Percentiles rank a stretch among this genome's conserved stretches.
phyloP scores from a whole-genome alignment of 2,888 invertebrate species.

The Flexamia atlantica region DNA sequence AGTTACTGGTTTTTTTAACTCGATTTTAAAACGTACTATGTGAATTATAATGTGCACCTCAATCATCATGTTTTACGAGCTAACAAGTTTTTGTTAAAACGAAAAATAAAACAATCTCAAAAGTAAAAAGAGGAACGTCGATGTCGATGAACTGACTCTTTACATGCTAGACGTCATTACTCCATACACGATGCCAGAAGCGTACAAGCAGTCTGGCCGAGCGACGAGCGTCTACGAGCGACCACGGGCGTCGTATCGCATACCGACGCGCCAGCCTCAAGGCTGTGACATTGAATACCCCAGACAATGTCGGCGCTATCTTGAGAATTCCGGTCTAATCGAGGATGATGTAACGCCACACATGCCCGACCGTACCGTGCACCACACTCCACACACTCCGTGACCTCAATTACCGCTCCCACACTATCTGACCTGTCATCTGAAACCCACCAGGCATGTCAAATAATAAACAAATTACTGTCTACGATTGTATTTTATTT shows the following conservation, averaged over 20 bases:
- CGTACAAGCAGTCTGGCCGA: neutral
- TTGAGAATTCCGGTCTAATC: conserved; percentile 31
- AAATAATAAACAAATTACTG: too few species aligned
- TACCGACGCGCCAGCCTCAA: neutral
- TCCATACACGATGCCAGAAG: neutral
- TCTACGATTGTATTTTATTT: too few species aligned
- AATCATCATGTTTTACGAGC: too few species aligned
- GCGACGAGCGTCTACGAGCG: neutral
- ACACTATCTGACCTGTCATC: neutral
- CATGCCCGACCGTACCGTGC: neutral
- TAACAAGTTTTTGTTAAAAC: too few species aligned
- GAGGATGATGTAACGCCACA: conserved; percentile 2
- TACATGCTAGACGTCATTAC: neutral
- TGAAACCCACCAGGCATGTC: neutral
- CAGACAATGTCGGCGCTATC: conserved; percentile 22
- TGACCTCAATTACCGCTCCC: neutral
- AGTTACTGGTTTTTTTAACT: too few species aligned
- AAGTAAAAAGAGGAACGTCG: too few species aligned
- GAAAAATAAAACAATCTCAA: too few species aligned
- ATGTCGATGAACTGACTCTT: neutral
- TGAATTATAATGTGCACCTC: too few species aligned
- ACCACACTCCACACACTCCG: neutral
- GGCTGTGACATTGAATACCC: conserved; percentile 24
- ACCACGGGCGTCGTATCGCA: neutral
- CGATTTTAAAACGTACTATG: too few species aligned